Percentiles rank a stretch among this genome's conserved stretches.
Evolutionary conservation across 1,140 invertebrate genomes (phyloP).

Genomic region (Apis dorsata): DNA sequence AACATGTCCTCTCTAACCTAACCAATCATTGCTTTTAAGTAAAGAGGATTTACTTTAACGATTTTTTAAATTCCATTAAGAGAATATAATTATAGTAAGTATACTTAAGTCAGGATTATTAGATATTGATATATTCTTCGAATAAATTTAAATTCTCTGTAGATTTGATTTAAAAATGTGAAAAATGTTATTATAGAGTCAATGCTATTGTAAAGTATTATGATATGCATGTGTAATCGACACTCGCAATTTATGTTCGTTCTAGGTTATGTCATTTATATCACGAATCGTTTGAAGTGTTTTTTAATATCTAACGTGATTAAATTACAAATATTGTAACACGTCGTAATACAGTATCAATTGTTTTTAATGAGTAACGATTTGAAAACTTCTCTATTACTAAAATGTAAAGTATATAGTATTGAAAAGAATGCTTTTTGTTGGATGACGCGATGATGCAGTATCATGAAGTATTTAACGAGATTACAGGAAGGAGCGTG

Average conservation of each 20-base stretch:
- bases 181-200: too few species aligned
- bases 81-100: too few species aligned
- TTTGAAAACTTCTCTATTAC: too few species aligned
- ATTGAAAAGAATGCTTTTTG: background rate
- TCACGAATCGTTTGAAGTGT: background rate
- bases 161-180: too few species aligned
- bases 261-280: too few species aligned
- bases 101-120: too few species aligned
- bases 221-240: too few species aligned
- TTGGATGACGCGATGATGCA: background rate
- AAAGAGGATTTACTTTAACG: background rate
- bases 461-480: background rate
- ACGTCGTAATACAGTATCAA: background rate
- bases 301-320: background rate
- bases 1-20: background rate
- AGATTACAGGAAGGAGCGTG: constrained; percentile 33
- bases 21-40: background rate
- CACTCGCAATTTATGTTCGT: too few species aligned
- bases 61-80: background rate
- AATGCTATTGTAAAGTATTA: too few species aligned
- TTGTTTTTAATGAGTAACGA: background rate
- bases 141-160: too few species aligned
- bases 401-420: background rate
- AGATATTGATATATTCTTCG: too few species aligned
- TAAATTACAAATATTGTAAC: background rate